Conservation (phyloP, 2,888 invertebrate species). For the Laothoe populi region DNA sequence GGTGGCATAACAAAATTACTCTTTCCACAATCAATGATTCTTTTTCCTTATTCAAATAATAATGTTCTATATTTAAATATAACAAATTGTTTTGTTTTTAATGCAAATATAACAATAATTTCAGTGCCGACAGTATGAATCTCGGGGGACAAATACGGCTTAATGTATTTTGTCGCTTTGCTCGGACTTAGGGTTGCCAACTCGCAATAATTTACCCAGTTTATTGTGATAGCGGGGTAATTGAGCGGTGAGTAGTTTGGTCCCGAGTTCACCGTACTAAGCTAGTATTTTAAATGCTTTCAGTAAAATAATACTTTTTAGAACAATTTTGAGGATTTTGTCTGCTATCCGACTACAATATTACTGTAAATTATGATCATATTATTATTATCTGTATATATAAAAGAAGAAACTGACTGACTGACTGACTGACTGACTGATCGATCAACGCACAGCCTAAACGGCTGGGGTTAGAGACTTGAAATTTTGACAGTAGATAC, state of each 20-base stretch:
- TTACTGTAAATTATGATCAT: no score
- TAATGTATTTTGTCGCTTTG: slow-evolving; percentile 75
- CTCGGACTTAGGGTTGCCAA: slow-evolving; percentile 46
- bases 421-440: no score
- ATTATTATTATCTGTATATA: no score
- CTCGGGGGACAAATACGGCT: slow-evolving; percentile 72
- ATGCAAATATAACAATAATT: slow-evolving; percentile 47
- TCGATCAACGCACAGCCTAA: no score
- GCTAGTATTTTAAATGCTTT: neutral
- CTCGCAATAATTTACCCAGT: neutral
- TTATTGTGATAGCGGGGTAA: neutral
- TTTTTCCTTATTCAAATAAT: neutral
- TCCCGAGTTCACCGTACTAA: neutral
- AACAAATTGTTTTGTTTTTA: slow-evolving; percentile 5
- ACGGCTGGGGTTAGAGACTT: no score
- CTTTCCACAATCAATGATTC: neutral
- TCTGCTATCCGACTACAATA: neutral
- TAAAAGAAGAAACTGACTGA: no score
- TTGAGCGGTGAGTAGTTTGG: neutral
- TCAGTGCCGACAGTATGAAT: slow-evolving; percentile 58
- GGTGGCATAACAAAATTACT: no score
- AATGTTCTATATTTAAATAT: neutral
- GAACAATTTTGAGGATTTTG: neutral
- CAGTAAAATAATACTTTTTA: neutral
- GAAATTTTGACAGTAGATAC: no score